A percentile compares a stretch with the other conserved stretches of the same genome.
Conservation (phyloP, 2,888 invertebrate species). For the Andrena fulva region DNA sequence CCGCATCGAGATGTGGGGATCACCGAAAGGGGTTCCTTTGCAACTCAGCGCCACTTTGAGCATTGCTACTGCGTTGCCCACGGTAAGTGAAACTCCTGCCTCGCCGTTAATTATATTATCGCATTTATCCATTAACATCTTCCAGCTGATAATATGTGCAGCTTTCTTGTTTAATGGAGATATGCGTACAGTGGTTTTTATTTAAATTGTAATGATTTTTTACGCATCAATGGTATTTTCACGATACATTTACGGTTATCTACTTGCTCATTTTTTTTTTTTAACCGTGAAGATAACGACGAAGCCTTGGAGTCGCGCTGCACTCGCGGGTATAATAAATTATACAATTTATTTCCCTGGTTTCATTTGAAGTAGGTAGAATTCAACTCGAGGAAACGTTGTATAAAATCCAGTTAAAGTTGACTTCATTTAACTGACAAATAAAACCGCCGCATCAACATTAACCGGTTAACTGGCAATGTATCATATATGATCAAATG, state of each 20-base stretch:
- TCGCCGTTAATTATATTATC: no score
- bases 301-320: not conserved
- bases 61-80: conserved; percentile 71
- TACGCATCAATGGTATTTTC: not conserved
- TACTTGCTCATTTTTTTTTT: not conserved
- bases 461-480: no score
- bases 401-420: not conserved
- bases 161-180: no score
- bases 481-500: no score
- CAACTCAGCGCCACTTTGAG: conserved; percentile 73
- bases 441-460: no score
- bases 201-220: no score
- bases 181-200: no score
- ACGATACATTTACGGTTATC: not conserved
- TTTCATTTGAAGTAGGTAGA: not conserved
- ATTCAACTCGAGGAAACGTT: not conserved
- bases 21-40: conserved; percentile 71
- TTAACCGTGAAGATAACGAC: not conserved
- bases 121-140: not conserved
- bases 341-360: not conserved
- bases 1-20: conserved; percentile 73
- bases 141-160: no score
- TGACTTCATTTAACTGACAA: no score
- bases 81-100: conserved; percentile 66
- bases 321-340: not conserved